Base-by-base conservation (phyloP, 2,113 vertebrate genomes). In the Propithecus coquereli region DNA sequence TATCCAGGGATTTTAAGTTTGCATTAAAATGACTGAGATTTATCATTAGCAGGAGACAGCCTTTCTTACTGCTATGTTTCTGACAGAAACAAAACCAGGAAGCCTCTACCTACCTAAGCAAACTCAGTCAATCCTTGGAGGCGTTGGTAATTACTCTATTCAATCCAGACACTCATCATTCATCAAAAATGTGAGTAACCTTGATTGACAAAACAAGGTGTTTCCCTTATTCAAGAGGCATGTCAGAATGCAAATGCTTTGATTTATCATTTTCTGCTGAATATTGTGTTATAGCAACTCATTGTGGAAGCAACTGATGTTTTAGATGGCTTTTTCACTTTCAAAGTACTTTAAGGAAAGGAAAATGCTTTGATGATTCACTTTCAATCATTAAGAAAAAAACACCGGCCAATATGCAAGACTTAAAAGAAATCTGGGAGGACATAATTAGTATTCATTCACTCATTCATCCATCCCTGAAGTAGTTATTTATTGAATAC, bases 81-180 rank as follows among this genome's bases (percentile, higher is more conserved):
- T 92, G 90, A 65, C 65, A 91, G 95, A 95, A 95, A 97, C n/a
- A 79, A 94, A 95, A 77, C n/a, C 81, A 95, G 90, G 83, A 96
- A 97, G 34, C 80, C 57, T 74, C 71, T 76, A 73, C 80, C 71
- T 76, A 73, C 68, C 73, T 87, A 70, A 76, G 84, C 70, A 87
- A 76, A 54, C 8, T 20, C 52, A 63, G 59, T 32, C 27, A 54
- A 77, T 70, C 68, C 45, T 83, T 66, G 61, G 71, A 93, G 65
- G 43, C 18, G 1, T 43, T 57, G 50, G 71, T 47, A 77, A 87
- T 80, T 73, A 90, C 34, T 50, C 81, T n/a, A 50, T 37, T 83
- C 90, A 89, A 43, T 40, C 37, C 66, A 91, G 90, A 68, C 37
- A 87, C 47, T 96, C 61, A 43, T 3, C 52, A 57, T 70, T 61